A percentile compares a stretch with the other conserved stretches of the same genome.
Conservation (phyloP, 2,888 invertebrate genomes). For the Nudaria mundana region DNA sequence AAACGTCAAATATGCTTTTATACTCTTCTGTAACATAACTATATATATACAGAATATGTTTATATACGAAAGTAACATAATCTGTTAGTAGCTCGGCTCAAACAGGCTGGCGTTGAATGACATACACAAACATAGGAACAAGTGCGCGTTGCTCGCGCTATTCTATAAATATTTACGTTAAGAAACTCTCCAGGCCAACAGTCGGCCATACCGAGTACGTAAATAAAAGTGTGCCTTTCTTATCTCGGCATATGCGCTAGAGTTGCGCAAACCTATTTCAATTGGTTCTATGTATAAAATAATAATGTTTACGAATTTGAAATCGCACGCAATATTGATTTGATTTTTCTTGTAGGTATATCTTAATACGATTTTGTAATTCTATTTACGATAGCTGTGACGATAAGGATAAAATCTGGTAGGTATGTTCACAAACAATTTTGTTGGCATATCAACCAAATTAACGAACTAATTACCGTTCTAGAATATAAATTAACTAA, state of each 20-base stretch:
- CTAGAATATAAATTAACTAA: too few relatives aligned
- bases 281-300: constrained; percentile 40
- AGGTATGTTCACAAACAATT: too few relatives aligned
- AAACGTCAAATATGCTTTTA: too few relatives aligned
- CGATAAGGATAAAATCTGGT: too few relatives aligned
- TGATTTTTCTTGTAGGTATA: constrained; percentile 14
- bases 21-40: too few relatives aligned
- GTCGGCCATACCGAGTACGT: constrained; percentile 60
- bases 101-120: constrained; percentile 69
- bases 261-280: constrained; percentile 65
- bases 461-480: too few relatives aligned
- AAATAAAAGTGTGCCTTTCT: constrained; percentile 76
- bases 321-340: constrained; percentile 11
- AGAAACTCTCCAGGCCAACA: constrained; percentile 76
- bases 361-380: too few relatives aligned
- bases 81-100: constrained; percentile 34
- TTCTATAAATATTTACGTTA: constrained; percentile 80
- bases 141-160: constrained; percentile 59
- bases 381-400: too few relatives aligned
- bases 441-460: too few relatives aligned
- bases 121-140: constrained; percentile 77
- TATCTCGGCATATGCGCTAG: constrained; percentile 64
- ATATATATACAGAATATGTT: constrained; percentile 48
- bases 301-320: constrained; percentile 28
- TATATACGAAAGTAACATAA: constrained; percentile 49